Conservation (phyloP, 2,888 invertebrate species). For the Scrobipalpa atriplicella region DNA sequence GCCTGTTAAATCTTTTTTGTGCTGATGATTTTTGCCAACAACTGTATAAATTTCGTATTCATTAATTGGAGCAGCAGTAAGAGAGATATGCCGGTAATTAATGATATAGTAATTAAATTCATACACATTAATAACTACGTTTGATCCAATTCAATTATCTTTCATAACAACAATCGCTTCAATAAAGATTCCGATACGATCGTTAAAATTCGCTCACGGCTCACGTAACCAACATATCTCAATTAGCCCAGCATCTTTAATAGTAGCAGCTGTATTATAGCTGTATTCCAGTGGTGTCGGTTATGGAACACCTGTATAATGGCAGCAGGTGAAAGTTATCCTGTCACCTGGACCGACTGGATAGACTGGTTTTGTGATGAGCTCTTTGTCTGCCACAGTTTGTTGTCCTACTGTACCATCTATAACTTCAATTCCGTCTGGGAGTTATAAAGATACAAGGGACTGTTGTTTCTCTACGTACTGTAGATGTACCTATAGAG, state of each 20-base stretch:
- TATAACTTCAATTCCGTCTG: not conserved
- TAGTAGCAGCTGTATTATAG: conserved; percentile 15
- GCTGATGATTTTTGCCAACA: too few species aligned
- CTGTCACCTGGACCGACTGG: conserved; percentile 31
- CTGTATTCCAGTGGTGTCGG: conserved; percentile 20
- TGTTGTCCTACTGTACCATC: not conserved
- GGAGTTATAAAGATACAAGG: not conserved
- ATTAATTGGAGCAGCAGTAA: too few species aligned
- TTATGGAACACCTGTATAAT: conserved; percentile 26
- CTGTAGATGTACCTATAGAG: too few species aligned
- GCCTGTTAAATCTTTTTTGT: too few species aligned
- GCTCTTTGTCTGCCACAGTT: conserved; percentile 12
- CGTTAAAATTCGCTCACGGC: conserved; percentile 18
- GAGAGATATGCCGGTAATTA: too few species aligned
- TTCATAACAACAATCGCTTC: conserved; percentile 5
- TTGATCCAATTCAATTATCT: not conserved
- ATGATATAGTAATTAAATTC: not conserved
- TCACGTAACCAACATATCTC: conserved; percentile 15
- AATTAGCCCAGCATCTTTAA: conserved; percentile 9
- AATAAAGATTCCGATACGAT: conserved; percentile 20
- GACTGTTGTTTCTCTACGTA: not conserved
- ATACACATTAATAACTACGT: too few species aligned
- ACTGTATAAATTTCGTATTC: not conserved
- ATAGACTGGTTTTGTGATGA: conserved; percentile 25
- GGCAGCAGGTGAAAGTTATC: conserved; percentile 54